These are phyloP conservation scores for Pseudomyrmex flavicornis DNA, from an alignment of 1,140 invertebrate species.

Conservation along the genomic window DNA sequence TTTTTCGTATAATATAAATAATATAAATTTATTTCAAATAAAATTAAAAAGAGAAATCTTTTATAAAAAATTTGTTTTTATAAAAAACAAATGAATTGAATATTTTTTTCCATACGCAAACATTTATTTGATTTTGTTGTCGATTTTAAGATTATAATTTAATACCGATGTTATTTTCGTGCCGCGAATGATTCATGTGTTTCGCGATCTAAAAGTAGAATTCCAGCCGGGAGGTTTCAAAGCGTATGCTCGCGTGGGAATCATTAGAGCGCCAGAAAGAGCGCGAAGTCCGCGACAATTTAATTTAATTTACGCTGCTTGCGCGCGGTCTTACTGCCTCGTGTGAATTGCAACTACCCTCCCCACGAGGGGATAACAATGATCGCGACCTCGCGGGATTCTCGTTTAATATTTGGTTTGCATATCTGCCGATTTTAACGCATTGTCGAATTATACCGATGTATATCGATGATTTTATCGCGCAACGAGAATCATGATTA, in stretches of 20 bases:
- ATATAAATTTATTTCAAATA: background rate
- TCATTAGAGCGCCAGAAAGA: conserved; percentile 54
- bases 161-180: background rate
- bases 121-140: background rate
- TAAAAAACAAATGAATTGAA: background rate
- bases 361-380: conserved; percentile 1
- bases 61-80: background rate
- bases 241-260: conserved; percentile 64
- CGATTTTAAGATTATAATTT: conserved; percentile 56
- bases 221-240: conserved; percentile 64
- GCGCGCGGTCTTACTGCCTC: conserved; percentile 44
- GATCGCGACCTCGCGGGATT: conserved; percentile 10
- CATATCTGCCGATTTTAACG: conserved; percentile 12
- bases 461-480: conserved; percentile 7
- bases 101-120: background rate
- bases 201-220: conserved; percentile 75
- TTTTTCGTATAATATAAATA: background rate
- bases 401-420: conserved; percentile 31
- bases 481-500: conserved; percentile 20
- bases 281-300: conserved; percentile 39
- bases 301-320: conserved; percentile 67
- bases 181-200: conserved; percentile 37
- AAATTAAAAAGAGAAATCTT: conserved; percentile 10
- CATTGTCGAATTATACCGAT: conserved; percentile 3
- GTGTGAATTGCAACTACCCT: conserved; percentile 51